phyloP scores from a whole-genome alignment of 2,113 vertebrate genomes.

The Excalfactoria chinensis region DNA sequence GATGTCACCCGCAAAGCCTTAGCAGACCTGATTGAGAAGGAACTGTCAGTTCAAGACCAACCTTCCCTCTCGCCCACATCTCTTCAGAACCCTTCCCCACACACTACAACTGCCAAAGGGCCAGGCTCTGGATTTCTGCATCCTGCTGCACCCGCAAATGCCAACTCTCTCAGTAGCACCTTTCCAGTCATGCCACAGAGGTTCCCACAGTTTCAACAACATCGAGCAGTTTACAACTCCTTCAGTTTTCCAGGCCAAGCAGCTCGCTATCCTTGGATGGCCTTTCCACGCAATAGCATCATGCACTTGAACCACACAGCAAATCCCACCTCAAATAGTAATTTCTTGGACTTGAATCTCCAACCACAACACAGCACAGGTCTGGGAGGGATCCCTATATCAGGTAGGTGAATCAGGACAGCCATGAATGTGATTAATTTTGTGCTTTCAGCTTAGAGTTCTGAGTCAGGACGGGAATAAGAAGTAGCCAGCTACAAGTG shows the following conservation, averaged over 20 bases:
- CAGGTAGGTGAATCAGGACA: constrained; percentile 86
- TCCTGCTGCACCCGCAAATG: constrained; percentile 80
- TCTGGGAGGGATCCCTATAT: constrained; percentile 97
- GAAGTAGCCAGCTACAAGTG: constrained; percentile 23
- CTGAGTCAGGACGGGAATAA: constrained; percentile 36
- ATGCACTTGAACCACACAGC: constrained; percentile 95
- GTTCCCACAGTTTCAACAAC: constrained; percentile 93
- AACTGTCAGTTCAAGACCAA: constrained; percentile 96
- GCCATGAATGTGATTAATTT: constrained; percentile 38
- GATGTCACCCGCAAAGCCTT: constrained; percentile 98
- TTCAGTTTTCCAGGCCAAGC: constrained; percentile 94
- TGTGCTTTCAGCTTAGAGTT: constrained; percentile 56
- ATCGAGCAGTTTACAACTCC: constrained; percentile 96
- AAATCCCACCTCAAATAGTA: constrained; percentile 95
- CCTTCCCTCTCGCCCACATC: constrained; percentile 81
- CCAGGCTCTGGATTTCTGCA: constrained; percentile 86
- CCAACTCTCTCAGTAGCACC: constrained; percentile 88
- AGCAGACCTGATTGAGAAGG: constrained; percentile 99
- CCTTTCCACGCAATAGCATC: constrained; percentile 93
- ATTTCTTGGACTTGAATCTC: constrained; percentile 98
- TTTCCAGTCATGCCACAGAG: constrained; percentile 92
- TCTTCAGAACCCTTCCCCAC: constrained; percentile 83
- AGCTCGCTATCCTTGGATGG: constrained; percentile 96
- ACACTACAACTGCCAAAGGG: constrained; percentile 87
- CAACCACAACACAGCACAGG: constrained; percentile 96